Conservation (phyloP, 2,888 invertebrate species). For the Thecocarcelia acutangulata region DNA sequence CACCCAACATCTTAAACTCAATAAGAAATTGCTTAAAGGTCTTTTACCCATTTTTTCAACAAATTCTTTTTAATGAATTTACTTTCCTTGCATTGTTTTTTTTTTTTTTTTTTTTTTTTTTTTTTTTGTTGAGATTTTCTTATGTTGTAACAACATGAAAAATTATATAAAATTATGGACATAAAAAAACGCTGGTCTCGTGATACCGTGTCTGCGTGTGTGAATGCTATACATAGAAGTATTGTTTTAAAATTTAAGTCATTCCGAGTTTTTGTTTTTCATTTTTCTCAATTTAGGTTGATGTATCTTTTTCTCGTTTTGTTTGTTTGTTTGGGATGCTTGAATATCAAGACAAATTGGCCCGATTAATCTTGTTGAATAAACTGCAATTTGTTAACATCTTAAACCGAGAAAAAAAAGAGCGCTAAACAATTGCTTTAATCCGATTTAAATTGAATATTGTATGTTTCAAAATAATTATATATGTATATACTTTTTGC, state of each 20-base stretch:
- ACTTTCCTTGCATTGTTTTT: conserved; percentile 12
- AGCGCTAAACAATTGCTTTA: conserved; percentile 22
- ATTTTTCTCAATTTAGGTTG: conserved; percentile 31
- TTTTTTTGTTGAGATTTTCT: conserved; percentile 21
- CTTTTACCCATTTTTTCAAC: conserved; percentile 30
- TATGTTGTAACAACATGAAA: conserved; percentile 44
- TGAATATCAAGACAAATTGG: conserved; percentile 55
- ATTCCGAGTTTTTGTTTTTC: not conserved
- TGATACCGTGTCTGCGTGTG: not conserved
- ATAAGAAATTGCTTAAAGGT: conserved; percentile 28
- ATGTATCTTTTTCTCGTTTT: conserved; percentile 11
- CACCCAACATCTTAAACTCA: conserved; percentile 21
- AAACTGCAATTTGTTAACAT: conserved; percentile 61
- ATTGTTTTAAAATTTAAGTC: not conserved
- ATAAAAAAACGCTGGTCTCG: conserved; percentile 9
- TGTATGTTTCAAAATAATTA: conserved; percentile 17
- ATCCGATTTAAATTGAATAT: conserved; percentile 48
- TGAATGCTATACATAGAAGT: not conserved
- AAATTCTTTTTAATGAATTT: not conserved
- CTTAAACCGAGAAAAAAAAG: not conserved
- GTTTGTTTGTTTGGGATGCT: not conserved
- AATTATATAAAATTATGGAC: conserved; percentile 58
- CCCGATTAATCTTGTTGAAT: conserved; percentile 64
- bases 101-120: conserved; percentile 1
- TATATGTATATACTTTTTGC: not conserved